Evolutionary conservation across 2,113 vertebrate species (phyloP), one percentile per base, ranked within the genome.

Genomic region (Cynopterus brachyotis): DNA sequence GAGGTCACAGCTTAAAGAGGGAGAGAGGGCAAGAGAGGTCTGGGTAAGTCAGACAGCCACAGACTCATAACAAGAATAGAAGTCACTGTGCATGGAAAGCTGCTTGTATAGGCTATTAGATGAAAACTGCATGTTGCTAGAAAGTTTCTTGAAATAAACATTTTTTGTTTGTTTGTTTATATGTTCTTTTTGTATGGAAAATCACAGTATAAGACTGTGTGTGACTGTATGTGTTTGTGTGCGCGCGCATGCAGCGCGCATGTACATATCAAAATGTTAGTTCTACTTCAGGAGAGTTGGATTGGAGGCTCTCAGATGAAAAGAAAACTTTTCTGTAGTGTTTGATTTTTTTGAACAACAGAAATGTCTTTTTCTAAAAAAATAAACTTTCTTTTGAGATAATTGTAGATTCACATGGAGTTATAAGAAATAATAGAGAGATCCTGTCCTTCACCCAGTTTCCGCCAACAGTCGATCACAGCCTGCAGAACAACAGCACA

Each of bases 381-480:
- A 90, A 26, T 53, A 42, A 75, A 10, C 11, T 15, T 92, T 76
- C 66, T 55, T 75, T 62, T 75, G 47, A 26, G 50, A 32, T 42
- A 24, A 80, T 69, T 64, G 17, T 10, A 67, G 17, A 78, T 67
- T 57, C 32, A 59, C 17, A 37, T 8, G 37, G 5, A 42, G 35
- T 64, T 83, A 1, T 47, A 67, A 59, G 62, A 76, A 86, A 59
- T 69, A 47, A 93, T 45, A 66, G 30, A 78, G 16, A 55, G 76
- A 81, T 69, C 50, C 76, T 59, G 47, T 32, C 4, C 22, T 64
- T 62, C 64, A 47, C 26, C 72, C 32, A 69, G 22, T 69, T 40
- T 69, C 30, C 53, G 40, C 40, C 40, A 59, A 4, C 30, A 37
- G 40, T 37, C 30, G 50, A 26, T 37, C 67, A 37, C 62, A 78